Evolutionary conservation across 2,888 invertebrate genomes (phyloP), one percentile per base, ranked within the genome.

Genomic region (Leptopilina syphax): DNA sequence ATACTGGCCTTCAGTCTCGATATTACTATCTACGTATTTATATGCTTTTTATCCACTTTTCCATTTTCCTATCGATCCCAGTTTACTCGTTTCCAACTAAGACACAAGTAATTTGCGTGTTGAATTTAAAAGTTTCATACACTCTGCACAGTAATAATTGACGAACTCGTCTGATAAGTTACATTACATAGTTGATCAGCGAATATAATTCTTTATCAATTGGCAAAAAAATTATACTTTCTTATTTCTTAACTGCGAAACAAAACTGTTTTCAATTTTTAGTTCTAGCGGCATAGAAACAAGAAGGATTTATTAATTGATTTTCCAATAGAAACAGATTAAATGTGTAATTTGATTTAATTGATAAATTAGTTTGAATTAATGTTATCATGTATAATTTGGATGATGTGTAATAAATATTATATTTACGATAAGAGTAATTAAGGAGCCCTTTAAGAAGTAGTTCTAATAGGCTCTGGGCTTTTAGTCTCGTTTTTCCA

Each of bases 41-140:
- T 66, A 41, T 41, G 41, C 34, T 65, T 27, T 8, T 27, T 34
- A 66, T 41, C 34, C 34, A n/a, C 41, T 13, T n/a, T 41, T 68
- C 18, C 6, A 68, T 68, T 50, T 24, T 13, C 2, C 27, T 6
- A 50, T 50, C 50, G 50, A 50, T 50, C 12, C 50, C 50, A 50
- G 12, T 0, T 12, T 9, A 67, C 9, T 67, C 44, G 9, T 9
- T 44, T 18, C 47, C 18, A 10, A 44, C 18, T 18, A 47, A 47
- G 9, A 67, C n/a, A 13, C 50, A 10, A 44, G n/a, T 67, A 67
- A 67, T 67, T 67, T 67, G 67, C 67, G 24, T 67, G 67, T 67
- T 67, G 44, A 10, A 5, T 18, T 67, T 47, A 9, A 67, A 67
- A 67, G 44, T 67, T 67, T 67, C 41, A 67, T 67, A 47, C 9